Evolutionary conservation across 2,888 invertebrate species (phyloP), one percentile per base, ranked within the genome.

Genomic region (Tetragonula carbonaria): DNA sequence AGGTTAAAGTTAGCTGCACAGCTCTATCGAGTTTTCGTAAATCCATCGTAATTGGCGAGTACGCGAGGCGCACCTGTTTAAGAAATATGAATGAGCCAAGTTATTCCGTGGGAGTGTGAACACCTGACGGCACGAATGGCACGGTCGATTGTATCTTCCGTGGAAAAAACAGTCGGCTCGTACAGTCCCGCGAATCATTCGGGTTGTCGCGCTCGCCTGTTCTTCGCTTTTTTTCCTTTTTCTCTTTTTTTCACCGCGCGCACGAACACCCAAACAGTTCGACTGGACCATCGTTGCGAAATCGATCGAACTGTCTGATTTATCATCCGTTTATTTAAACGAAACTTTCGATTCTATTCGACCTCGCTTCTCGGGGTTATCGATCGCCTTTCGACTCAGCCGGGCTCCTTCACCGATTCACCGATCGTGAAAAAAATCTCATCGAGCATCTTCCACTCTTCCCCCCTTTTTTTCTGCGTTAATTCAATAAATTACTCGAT

Each of bases 71-170:
- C 77, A 66, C 68, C 66, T 73, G 85, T 82, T 80, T 66, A 6
- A 80, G 76, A 79, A 85, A 79, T 86, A 86, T 79, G 86, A 85
- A 85, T 63, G 85, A 86, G 78, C 45, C 11, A 3, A 51, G n/a
- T 67, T 55, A 59, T 70, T 74, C n/a, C 21, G 45, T 85, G 76
- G 81, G 80, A 86, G 81, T 51, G 21, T 23, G 73, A 33, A 23
- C 86, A 85, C 53, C 73, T 85, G 85, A 55, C 62, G 16, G 28
- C 55, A 13, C 16, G 50, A 63, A 21, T 55, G 71, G 55, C 65
- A 72, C 80, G 74, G 70, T 84, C 80, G 81, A 71, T 74, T 51
- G 70, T 82, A 82, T 82, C 59, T 70, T 59, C 23, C 53, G 38
- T 59, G 53, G 70, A 80, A 71, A 71, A 80, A n/a, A 45, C 45